Conservation (phyloP, 2,888 invertebrate species). For the Lapara coniferarum region DNA sequence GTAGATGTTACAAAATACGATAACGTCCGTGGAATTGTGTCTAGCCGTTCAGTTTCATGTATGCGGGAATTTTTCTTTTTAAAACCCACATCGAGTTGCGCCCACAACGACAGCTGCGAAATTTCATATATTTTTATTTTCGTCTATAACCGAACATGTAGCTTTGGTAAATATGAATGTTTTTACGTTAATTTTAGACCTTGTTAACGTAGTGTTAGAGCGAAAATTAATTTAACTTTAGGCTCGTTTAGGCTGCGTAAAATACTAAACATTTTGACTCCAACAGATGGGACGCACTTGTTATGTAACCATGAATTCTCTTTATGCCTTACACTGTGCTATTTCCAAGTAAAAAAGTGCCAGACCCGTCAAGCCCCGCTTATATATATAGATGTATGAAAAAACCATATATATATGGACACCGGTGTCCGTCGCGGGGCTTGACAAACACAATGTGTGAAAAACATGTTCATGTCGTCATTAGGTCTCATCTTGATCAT, state of each 20-base stretch:
- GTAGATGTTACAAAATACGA: slow-evolving; percentile 46
- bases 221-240: neutral
- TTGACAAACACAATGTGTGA: too few relatives aligned
- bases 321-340: neutral
- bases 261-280: neutral
- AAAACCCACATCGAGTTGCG: slow-evolving; percentile 43
- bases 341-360: neutral
- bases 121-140: slow-evolving; percentile 25
- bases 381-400: too few relatives aligned
- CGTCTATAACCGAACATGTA: slow-evolving; percentile 12
- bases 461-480: too few relatives aligned
- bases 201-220: neutral
- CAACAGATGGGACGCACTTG: neutral
- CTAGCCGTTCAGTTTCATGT: slow-evolving; percentile 50
- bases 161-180: neutral
- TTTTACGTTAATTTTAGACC: neutral
- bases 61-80: slow-evolving; percentile 49
- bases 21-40: slow-evolving; percentile 54
- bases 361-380: too few relatives aligned
- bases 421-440: too few relatives aligned
- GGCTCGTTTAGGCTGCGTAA: neutral
- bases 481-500: too few relatives aligned
- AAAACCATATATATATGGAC: too few relatives aligned
- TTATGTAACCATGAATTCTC: neutral
- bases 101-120: slow-evolving; percentile 38